Evolutionary conservation across 2,113 vertebrate species (phyloP).

Genomic region (Labeo catla): DNA sequence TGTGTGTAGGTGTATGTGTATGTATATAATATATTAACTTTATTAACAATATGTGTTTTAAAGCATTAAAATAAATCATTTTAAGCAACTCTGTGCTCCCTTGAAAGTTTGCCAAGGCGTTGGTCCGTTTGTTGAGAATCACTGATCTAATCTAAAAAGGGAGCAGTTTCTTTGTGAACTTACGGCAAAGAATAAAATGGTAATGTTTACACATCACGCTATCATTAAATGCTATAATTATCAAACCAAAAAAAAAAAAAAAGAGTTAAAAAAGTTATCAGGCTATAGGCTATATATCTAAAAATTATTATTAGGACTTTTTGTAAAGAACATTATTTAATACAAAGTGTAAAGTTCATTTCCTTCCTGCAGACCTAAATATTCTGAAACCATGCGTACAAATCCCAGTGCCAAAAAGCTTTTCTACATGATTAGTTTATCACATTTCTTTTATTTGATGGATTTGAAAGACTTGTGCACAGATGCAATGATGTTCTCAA

Average conservation of each 20-base stretch:
- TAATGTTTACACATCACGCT: not conserved
- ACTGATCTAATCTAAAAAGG: not conserved
- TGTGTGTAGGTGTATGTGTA: no score
- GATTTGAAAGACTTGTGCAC: constrained; percentile 35
- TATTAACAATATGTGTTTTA: no score
- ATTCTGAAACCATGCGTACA: not conserved
- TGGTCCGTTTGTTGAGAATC: not conserved
- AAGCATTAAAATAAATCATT: not conserved
- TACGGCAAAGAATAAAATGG: not conserved
- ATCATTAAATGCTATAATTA: no score
- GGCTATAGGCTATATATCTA: not conserved
- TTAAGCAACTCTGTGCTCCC: not conserved
- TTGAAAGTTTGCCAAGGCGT: not conserved
- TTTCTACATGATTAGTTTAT: constrained; percentile 27
- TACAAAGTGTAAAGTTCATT: not conserved
- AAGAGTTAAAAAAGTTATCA: not conserved
- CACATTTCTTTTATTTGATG: constrained; percentile 57
- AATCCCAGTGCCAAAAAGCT: constrained; percentile 24
- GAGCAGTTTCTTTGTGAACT: not conserved
- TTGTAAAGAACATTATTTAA: not conserved
- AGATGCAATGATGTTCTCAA: constrained; percentile 40
- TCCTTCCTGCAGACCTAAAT: constrained; percentile 14
- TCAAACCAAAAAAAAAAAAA: not conserved
- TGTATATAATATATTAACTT: no score
- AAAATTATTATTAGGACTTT: not conserved